Conservation (phyloP, 1,140 invertebrate species). For the Drosophila seguyi region DNA sequence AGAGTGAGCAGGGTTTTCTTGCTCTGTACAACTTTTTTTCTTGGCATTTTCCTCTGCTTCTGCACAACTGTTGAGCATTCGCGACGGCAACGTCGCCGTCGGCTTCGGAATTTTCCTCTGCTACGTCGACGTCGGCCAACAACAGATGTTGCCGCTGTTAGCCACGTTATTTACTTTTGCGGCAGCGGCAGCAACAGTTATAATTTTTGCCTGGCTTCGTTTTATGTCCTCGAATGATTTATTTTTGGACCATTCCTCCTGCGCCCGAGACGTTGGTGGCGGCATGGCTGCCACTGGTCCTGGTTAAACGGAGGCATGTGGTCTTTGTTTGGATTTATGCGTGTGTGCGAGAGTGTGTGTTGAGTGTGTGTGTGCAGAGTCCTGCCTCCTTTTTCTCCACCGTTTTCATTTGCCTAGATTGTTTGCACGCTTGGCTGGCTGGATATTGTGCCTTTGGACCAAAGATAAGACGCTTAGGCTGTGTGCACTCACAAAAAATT, state of each 20-base stretch:
- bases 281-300: slow-evolving; percentile 18
- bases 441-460: slow-evolving; percentile 62
- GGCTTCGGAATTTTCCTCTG: slow-evolving; percentile 19
- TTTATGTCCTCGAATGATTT: slow-evolving; percentile 83
- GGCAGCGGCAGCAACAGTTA: slow-evolving; percentile 75
- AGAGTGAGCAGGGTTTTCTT: background rate
- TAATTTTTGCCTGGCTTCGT: slow-evolving; percentile 80
- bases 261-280: slow-evolving; percentile 43
- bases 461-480: slow-evolving; percentile 75
- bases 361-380: slow-evolving; percentile 18
- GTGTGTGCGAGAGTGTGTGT: slow-evolving; percentile 24
- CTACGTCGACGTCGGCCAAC: slow-evolving; percentile 18
- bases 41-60: slow-evolving; percentile 32
- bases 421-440: slow-evolving; percentile 72
- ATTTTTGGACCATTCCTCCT: slow-evolving; percentile 61
- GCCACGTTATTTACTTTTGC: slow-evolving; percentile 75
- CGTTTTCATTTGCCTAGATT: slow-evolving; percentile 53
- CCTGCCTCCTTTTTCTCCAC: background rate
- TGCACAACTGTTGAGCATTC: slow-evolving; percentile 59
- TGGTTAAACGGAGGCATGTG: slow-evolving; percentile 69
- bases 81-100: background rate
- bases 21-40: slow-evolving; percentile 16
- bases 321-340: slow-evolving; percentile 80
- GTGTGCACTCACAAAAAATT: slow-evolving; percentile 33
- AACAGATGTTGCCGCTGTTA: slow-evolving; percentile 71